Conservation (phyloP, 2,888 invertebrate species). For the Platycnemis pennipes region DNA sequence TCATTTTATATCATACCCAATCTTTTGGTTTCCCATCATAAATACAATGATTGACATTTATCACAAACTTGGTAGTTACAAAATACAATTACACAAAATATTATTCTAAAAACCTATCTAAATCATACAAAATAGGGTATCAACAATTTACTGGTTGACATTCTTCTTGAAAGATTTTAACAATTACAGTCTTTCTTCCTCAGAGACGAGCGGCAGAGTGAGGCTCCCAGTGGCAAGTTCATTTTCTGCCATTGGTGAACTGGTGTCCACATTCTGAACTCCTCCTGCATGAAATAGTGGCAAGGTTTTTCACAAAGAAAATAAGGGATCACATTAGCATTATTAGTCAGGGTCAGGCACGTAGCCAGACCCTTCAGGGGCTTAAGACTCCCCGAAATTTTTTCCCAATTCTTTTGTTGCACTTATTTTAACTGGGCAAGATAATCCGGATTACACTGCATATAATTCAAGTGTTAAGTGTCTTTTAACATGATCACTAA, state of each 20-base stretch:
- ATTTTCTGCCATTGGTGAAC: neutral
- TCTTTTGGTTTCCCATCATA: neutral
- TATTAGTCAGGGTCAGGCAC: no score
- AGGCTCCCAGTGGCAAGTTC: neutral
- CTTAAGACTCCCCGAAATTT: no score
- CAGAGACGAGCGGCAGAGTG: slow-evolving; percentile 7
- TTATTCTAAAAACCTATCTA: slow-evolving; percentile 51
- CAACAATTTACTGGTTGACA: neutral
- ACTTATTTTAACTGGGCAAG: no score
- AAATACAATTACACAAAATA: slow-evolving; percentile 42
- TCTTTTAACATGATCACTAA: no score
- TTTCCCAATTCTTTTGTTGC: no score
- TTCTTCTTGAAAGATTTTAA: neutral
- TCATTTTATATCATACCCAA: neutral
- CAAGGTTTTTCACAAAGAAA: no score
- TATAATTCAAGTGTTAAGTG: no score
- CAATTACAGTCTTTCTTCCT: slow-evolving; percentile 65
- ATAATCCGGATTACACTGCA: no score
- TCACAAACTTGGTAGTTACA: neutral
- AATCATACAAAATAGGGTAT: slow-evolving; percentile 40
- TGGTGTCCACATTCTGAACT: slow-evolving; percentile 14
- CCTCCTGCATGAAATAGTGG: neutral
- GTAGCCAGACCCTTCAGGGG: no score
- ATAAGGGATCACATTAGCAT: no score
- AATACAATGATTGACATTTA: neutral